Evolutionary conservation across 1,140 invertebrate species (phyloP), one percentile per base, ranked within the genome.

Genomic region (Penaeus vannamei): DNA sequence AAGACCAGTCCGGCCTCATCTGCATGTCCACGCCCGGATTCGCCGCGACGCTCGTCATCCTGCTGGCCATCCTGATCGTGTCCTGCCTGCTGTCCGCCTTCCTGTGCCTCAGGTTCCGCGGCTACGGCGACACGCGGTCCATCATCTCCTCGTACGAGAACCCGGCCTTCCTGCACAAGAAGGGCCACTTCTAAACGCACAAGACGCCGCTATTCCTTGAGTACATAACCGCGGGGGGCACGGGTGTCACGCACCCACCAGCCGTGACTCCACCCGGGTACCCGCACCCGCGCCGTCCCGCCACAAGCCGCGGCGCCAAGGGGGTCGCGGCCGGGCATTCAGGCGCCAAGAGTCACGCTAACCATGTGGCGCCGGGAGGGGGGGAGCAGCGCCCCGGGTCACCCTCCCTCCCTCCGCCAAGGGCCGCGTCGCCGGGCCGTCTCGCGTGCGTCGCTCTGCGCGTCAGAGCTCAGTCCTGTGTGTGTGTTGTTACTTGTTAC

Each of bases 1-100:
- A 87, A 29, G 91, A 91, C 29, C 85, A 90, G 8, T 72, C 83
- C n/a, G 95, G 95, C 26, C 94, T 97, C 90, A 97, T 98, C 85
- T 98, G 97, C 93, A 98, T 98, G 96, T 98, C 97, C 1, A 97
- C 97, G 3, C 96, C 97, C 22, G 96, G 97, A 0, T 98, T 98
- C 92, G 96, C 97, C 61, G 96, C 97, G 12, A 97, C 97, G 17
- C 94, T 98, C 17, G 95, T 97, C 60, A 94, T 98, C 22, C 94
- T 98, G 7, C 93, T 98, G 53, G 95, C 95, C 76, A 96, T 97
- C 72, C 93, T 98, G 79, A 93, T 98, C 32, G 95, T 96, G 72
- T 97, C 97, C 4, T 98, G 96, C 92, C 93, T 97, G 20, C 94
- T 97, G 64, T 98, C 97, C 36, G 96, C 96, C 2, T 96, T 97